phyloP scores from a whole-genome alignment of 1,140 invertebrate species.

The Tribolium madens region DNA sequence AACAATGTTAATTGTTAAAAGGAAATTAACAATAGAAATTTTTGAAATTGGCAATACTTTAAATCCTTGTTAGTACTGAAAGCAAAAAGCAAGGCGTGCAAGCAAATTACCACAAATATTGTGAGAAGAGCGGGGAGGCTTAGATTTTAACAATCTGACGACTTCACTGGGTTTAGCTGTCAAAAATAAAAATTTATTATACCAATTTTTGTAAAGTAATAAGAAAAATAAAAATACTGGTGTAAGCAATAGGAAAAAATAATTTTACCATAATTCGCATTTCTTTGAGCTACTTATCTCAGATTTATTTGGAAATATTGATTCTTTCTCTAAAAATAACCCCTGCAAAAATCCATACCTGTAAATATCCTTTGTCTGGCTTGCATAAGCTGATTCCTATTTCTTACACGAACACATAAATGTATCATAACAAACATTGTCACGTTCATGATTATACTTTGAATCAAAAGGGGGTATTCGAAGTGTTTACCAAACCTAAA shows the following conservation, averaged over 20 bases:
- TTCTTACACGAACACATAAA: constrained; percentile 89
- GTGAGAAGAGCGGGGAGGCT: constrained; percentile 62
- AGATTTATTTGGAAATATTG: constrained; percentile 27
- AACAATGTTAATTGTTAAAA: too few relatives aligned
- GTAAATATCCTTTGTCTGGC: constrained; percentile 84
- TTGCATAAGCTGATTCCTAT: constrained; percentile 84
- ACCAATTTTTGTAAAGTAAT: constrained; percentile 44
- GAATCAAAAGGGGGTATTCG: constrained; percentile 93
- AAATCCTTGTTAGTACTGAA: constrained; percentile 38
- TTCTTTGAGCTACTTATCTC: constrained; percentile 3
- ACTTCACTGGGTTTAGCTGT: constrained; percentile 64
- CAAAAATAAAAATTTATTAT: constrained; percentile 53
- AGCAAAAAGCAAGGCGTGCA: constrained; percentile 58
- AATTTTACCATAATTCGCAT: background rate
- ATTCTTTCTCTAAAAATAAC: constrained; percentile 43
- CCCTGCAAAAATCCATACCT: constrained; percentile 71
- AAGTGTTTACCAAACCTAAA: constrained; percentile 97
- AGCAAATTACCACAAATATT: constrained; percentile 65
- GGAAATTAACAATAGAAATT: background rate
- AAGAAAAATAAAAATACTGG: background rate
- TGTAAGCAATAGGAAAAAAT: background rate
- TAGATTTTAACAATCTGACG: constrained; percentile 62
- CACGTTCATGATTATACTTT: constrained; percentile 97
- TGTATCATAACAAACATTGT: constrained; percentile 97
- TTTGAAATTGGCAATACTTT: constrained; percentile 5